Percentiles rank a stretch among this genome's conserved stretches.
phyloP scores from a whole-genome alignment of 2,888 invertebrate species.

The Drosophila greeni region DNA sequence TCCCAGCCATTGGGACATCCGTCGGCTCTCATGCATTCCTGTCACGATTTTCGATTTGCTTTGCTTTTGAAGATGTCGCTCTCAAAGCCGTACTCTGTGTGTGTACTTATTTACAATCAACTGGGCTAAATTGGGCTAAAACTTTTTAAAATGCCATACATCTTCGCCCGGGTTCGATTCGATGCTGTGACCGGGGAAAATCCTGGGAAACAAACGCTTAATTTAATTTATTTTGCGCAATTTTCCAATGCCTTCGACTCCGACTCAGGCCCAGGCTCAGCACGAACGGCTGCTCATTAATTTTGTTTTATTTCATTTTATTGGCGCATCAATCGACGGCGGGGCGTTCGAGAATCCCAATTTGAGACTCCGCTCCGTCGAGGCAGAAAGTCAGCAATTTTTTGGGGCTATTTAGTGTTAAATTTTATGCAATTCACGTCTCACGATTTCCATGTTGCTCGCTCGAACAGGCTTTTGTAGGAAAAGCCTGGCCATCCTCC shows the following conservation, averaged over 20 bases:
- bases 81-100: slow-evolving; percentile 6
- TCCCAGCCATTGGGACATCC: slow-evolving; percentile 19
- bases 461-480: slow-evolving; percentile 3
- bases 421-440: slow-evolving; percentile 71
- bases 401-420: slow-evolving; percentile 56
- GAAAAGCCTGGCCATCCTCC: neutral
- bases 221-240: slow-evolving; percentile 68
- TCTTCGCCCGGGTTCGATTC: slow-evolving; percentile 29
- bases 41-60: slow-evolving; percentile 71
- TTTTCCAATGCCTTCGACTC: slow-evolving; percentile 50
- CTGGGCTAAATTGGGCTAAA: slow-evolving; percentile 58
- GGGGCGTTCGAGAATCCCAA: slow-evolving; percentile 49
- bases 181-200: slow-evolving; percentile 32
- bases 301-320: slow-evolving; percentile 70
- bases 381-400: slow-evolving; percentile 53
- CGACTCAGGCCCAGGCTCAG: slow-evolving; percentile 18
- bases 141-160: slow-evolving; percentile 63
- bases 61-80: slow-evolving; percentile 56
- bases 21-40: slow-evolving; percentile 53
- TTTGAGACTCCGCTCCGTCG: slow-evolving; percentile 13
- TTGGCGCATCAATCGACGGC: slow-evolving; percentile 58
- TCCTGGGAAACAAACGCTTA: slow-evolving; percentile 68
- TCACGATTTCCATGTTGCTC: slow-evolving; percentile 47
- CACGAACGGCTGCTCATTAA: slow-evolving; percentile 68
- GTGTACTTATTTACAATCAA: slow-evolving; percentile 63